Conservation (phyloP, 2,888 invertebrate species). For the Argynnis bischoffii region DNA sequence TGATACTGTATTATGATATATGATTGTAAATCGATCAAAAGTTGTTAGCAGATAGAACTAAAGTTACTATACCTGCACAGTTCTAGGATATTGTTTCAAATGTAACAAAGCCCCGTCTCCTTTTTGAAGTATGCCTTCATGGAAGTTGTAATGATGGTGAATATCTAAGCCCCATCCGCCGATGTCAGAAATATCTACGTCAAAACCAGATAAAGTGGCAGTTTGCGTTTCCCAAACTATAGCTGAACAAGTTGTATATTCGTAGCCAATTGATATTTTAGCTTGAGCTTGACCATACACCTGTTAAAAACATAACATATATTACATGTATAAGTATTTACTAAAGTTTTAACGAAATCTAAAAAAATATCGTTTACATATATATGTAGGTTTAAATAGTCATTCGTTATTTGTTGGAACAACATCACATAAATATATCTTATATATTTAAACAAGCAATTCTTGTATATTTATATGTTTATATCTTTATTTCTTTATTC, state of each 20-base stretch:
- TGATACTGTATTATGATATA: too few species aligned
- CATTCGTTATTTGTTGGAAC: neutral
- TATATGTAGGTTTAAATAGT: neutral
- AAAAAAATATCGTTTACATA: neutral
- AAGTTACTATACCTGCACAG: slow-evolving; percentile 83
- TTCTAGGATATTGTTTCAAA: slow-evolving; percentile 95
- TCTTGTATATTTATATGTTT: too few species aligned
- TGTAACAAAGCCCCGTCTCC: slow-evolving; percentile 98
- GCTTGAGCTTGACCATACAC: slow-evolving; percentile 94
- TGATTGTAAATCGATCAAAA: too few species aligned
- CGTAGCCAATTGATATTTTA: slow-evolving; percentile 95
- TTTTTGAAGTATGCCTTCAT: slow-evolving; percentile 98
- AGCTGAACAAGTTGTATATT: slow-evolving; percentile 92
- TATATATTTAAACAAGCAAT: too few species aligned
- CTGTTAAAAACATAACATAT: slow-evolving; percentile 44
- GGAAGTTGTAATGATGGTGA: slow-evolving; percentile 99
- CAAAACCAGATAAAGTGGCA: slow-evolving; percentile 96
- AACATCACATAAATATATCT: neutral
- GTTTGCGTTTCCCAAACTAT: slow-evolving; percentile 98
- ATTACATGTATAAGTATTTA: neutral
- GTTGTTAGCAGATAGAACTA: neutral
- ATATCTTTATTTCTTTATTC: too few species aligned
- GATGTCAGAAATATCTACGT: slow-evolving; percentile 97
- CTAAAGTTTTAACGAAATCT: slow-evolving; percentile 42
- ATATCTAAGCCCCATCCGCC: slow-evolving; percentile 99